Conservation (phyloP, 2,888 invertebrate genomes). For the Latheticus oryzae region DNA sequence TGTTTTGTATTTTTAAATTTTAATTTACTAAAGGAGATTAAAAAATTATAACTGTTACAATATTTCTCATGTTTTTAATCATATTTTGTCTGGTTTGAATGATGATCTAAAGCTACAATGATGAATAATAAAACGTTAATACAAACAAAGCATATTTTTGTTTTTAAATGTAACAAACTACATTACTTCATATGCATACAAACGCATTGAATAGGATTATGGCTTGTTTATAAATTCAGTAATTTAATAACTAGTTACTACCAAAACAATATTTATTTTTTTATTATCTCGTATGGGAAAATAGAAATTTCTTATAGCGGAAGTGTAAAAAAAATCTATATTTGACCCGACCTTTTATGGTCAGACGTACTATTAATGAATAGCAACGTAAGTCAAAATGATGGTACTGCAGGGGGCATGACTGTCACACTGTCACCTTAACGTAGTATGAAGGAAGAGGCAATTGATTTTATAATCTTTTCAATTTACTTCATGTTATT, state of each 20-base stretch:
- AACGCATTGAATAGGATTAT: slow-evolving; percentile 3
- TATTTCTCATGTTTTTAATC: no score
- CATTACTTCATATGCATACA: slow-evolving; percentile 10
- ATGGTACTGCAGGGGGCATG: slow-evolving; percentile 47
- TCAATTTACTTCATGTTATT: slow-evolving; percentile 67
- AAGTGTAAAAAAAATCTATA: slow-evolving; percentile 34
- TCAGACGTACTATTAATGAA: slow-evolving; percentile 53
- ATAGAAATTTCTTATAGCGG: background rate
- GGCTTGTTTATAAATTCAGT: background rate
- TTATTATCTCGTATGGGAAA: slow-evolving; percentile 1
- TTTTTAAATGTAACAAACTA: no score
- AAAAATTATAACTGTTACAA: no score
- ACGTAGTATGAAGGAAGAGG: slow-evolving; percentile 57
- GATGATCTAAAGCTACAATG: no score
- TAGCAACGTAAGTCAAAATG: slow-evolving; percentile 45
- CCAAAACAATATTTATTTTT: background rate
- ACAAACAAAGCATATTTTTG: no score
- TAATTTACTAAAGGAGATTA: no score
- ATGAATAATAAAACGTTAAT: no score
- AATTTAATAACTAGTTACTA: slow-evolving; percentile 9
- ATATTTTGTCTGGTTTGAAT: no score
- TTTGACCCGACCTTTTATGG: slow-evolving; percentile 56
- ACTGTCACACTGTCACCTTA: slow-evolving; percentile 59
- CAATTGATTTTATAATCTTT: slow-evolving; percentile 67
- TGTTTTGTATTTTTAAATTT: no score